phyloP scores from a whole-genome alignment of 2,888 invertebrate genomes.

The Ormyrus nitidulus region DNA sequence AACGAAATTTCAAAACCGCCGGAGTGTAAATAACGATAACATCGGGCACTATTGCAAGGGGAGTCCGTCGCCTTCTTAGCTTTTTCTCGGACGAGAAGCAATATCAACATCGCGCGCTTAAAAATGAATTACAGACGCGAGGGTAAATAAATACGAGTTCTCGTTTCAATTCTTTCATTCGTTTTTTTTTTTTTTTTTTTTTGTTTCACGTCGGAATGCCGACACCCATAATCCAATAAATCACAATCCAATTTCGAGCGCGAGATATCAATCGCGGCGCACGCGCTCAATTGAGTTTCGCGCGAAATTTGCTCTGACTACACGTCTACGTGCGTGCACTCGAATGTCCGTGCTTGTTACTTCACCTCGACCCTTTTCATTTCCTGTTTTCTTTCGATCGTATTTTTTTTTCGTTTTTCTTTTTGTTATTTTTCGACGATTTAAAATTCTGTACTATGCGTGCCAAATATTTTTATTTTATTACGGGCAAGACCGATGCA shows the following conservation, averaged over 20 bases:
- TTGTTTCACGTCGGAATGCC: conserved; percentile 14
- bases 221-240: conserved; percentile 41
- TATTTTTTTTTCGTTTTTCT: conserved; percentile 36
- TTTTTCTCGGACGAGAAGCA: background rate
- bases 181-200: background rate
- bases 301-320: background rate
- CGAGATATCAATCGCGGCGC: conserved; percentile 44
- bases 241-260: conserved; percentile 50
- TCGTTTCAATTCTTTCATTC: background rate
- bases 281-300: conserved; percentile 20
- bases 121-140: background rate
- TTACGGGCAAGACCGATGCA: no score
- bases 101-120: background rate
- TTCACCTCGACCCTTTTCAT: background rate
- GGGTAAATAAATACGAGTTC: conserved; percentile 12
- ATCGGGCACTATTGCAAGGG: no score
- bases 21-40: no score
- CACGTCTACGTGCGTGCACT: no score
- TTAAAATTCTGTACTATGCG: background rate
- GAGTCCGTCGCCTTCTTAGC: no score
- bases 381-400: background rate
- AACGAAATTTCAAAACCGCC: no score
- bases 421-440: background rate
- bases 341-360: no score
- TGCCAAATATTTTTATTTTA: background rate